phyloP scores from a whole-genome alignment of 1,140 invertebrate species.

The Drosophila ficusphila region DNA sequence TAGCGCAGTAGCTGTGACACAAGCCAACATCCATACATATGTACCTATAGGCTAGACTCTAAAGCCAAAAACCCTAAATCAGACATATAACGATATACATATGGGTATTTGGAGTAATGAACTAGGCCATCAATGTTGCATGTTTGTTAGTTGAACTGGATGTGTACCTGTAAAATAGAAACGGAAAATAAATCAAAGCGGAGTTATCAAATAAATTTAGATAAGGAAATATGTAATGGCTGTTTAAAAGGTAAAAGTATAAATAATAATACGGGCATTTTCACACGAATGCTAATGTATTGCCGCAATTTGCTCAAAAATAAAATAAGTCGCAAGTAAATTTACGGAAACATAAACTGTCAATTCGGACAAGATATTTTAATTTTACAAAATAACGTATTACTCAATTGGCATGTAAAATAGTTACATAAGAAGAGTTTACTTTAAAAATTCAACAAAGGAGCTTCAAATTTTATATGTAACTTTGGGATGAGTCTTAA shows the following conservation, averaged over 20 bases:
- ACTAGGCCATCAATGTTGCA: conserved; percentile 34
- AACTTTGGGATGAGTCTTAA: conserved; percentile 62
- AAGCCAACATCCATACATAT: conserved; percentile 50
- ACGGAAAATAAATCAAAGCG: background rate
- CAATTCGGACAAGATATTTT: conserved; percentile 65
- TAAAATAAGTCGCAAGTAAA: conserved; percentile 24
- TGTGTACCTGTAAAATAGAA: conserved; percentile 63
- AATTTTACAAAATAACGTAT: conserved; percentile 15
- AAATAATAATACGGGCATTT: conserved; percentile 37
- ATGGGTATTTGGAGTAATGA: background rate
- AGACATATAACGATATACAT: conserved; percentile 30
- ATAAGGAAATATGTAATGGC: conserved; percentile 68
- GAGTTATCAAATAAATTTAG: conserved; percentile 62
- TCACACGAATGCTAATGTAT: conserved; percentile 4
- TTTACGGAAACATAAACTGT: conserved; percentile 50
- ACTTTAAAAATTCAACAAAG: conserved; percentile 61
- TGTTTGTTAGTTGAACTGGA: conserved; percentile 52
- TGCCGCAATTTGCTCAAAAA: conserved; percentile 61
- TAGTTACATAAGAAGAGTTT: conserved; percentile 40
- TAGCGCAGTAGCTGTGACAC: conserved; percentile 78
- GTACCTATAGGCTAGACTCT: conserved; percentile 39
- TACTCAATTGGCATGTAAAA: conserved; percentile 8
- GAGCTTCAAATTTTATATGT: conserved; percentile 74
- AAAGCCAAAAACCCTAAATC: conserved; percentile 44
- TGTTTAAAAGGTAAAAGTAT: conserved; percentile 51